A percentile compares a stretch with the other conserved stretches of the same genome.
phyloP scores from a whole-genome alignment of 2,888 invertebrate species.

The Zootermopsis nevadensis region DNA sequence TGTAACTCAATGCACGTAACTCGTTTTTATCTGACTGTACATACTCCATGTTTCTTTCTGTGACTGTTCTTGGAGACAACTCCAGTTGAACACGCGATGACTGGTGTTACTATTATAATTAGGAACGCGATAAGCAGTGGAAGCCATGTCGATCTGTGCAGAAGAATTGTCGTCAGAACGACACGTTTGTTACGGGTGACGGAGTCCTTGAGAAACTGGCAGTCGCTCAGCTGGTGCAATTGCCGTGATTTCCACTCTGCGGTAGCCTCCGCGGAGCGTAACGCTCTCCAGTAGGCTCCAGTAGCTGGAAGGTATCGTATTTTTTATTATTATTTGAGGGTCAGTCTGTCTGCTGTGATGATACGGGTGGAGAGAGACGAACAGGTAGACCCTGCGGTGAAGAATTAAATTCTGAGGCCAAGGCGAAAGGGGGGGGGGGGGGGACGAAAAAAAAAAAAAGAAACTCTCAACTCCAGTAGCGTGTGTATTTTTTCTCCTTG shows the following conservation, averaged over 20 bases:
- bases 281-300: conserved; percentile 31
- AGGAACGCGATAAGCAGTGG: too few relatives aligned
- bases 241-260: conserved; percentile 3
- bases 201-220: too few relatives aligned
- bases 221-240: not conserved
- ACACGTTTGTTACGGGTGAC: too few relatives aligned
- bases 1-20: too few relatives aligned
- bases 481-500: conserved; percentile 34
- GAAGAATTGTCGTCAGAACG: too few relatives aligned
- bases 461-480: conserved; percentile 46
- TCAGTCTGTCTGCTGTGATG: conserved; percentile 1
- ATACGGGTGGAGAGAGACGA: conserved; percentile 20
- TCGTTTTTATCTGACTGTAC: too few relatives aligned
- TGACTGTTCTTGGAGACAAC: too few relatives aligned
- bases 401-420: conserved; percentile 18
- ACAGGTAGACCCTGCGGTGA: conserved; percentile 23
- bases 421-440: not conserved
- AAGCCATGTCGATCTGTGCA: too few relatives aligned
- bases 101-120: too few relatives aligned
- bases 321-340: conserved; percentile 27
- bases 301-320: conserved; percentile 42
- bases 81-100: too few relatives aligned
- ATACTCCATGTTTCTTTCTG: too few relatives aligned
- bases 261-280: conserved; percentile 32
- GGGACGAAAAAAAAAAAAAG: conserved; percentile 42